Evolutionary conservation across 2,113 vertebrate species (phyloP).

Genomic region (Phalacrocorax carbo): DNA sequence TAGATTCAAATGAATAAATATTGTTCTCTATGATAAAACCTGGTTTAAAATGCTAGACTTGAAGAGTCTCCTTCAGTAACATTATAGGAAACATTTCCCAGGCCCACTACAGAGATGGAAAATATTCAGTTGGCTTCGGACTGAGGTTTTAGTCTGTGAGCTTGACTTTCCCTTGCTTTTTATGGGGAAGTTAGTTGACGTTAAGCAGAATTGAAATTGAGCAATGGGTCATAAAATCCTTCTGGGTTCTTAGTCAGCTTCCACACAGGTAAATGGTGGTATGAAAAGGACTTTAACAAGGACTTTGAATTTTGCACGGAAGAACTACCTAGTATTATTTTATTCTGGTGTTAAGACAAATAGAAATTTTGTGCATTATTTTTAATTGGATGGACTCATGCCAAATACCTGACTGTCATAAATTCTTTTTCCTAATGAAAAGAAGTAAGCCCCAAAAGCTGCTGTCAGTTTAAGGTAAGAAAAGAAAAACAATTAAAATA

Average conservation of each 20-base stretch:
- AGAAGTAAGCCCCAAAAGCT: not conserved
- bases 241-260: not conserved
- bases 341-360: not conserved
- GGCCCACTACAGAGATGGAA: not conserved
- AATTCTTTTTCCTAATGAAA: conserved; percentile 16
- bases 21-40: not conserved
- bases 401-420: not conserved
- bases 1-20: not conserved
- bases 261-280: not conserved
- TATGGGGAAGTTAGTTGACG: not conserved
- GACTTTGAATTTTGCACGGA: not conserved
- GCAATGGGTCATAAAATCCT: not conserved
- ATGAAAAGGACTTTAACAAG: not conserved
- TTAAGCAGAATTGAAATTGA: not conserved
- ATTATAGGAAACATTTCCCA: not conserved
- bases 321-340: not conserved
- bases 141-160: not conserved
- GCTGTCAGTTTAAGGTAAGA: not conserved
- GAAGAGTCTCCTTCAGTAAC: not conserved
- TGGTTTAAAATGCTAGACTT: not conserved
- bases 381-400: conserved; percentile 5
- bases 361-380: not conserved
- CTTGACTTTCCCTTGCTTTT: not conserved
- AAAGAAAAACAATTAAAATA: conserved; percentile 7
- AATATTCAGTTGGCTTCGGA: not conserved